Percentiles rank a stretch among this genome's conserved stretches.
phyloP scores from a whole-genome alignment of 2,888 invertebrate species.

The Diadromus collaris region DNA sequence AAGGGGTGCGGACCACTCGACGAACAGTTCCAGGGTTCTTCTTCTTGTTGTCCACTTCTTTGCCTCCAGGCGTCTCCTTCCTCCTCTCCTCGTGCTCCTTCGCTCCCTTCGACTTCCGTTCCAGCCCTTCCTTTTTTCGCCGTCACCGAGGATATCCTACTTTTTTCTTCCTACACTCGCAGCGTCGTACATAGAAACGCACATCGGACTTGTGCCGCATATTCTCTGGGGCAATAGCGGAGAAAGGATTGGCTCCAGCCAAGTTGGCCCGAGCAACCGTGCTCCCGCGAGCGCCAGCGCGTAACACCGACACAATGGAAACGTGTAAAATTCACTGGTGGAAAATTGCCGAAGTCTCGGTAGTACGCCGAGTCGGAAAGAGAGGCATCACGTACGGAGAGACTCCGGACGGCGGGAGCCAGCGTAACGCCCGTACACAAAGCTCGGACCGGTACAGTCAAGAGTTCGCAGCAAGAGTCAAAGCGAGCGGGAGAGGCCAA shows the following conservation, averaged over 20 bases:
- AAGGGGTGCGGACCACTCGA: constrained; percentile 9
- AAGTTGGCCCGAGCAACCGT: constrained; percentile 11
- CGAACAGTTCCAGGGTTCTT: background rate
- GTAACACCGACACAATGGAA: constrained; percentile 32
- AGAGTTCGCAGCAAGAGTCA: constrained; percentile 12
- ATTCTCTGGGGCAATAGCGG: background rate
- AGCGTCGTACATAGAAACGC: background rate
- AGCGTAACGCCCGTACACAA: constrained; percentile 26
- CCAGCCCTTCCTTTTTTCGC: background rate
- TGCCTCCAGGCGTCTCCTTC: background rate
- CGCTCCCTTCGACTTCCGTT: background rate
- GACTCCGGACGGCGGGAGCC: background rate
- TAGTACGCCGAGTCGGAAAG: constrained; percentile 14
- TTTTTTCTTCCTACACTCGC: background rate
- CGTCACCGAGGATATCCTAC: background rate
- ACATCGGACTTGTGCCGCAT: background rate
- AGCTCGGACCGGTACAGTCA: background rate
- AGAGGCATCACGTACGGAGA: constrained; percentile 3
- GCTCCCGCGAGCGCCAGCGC: constrained; percentile 8
- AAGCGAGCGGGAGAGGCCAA: background rate
- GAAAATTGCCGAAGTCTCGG: constrained; percentile 52
- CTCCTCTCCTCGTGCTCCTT: background rate
- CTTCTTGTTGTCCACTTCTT: constrained; percentile 28
- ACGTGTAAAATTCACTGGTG: constrained; percentile 50
- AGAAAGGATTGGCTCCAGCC: background rate